Evolutionary conservation across 2,888 invertebrate species (phyloP).

Genomic region (Hipparchia semele): DNA sequence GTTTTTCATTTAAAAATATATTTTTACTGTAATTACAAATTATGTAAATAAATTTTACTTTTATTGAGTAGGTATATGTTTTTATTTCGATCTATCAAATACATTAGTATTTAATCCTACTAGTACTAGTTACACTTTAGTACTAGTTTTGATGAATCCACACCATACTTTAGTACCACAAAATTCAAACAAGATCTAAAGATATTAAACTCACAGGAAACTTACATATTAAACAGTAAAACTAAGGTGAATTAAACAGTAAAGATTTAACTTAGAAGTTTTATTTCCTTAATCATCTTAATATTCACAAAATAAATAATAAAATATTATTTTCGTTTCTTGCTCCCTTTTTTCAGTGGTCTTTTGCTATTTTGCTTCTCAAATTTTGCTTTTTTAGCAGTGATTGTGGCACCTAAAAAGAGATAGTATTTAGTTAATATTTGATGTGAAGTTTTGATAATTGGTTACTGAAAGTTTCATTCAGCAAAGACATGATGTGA

Average conservation of each 20-base stretch:
- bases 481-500: no score
- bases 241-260: background rate
- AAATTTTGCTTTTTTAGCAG: slow-evolving; percentile 66
- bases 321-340: slow-evolving; percentile 59
- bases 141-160: no score
- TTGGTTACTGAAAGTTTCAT: no score
- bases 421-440: slow-evolving; percentile 28
- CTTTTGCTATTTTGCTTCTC: slow-evolving; percentile 63
- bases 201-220: background rate
- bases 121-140: no score
- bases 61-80: no score
- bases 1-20: no score
- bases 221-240: background rate
- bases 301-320: background rate
- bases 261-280: background rate
- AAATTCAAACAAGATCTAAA: no score
- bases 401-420: slow-evolving; percentile 51
- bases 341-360: slow-evolving; percentile 63
- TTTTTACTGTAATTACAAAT: background rate
- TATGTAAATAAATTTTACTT: no score
- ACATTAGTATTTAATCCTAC: no score
- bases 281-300: slow-evolving; percentile 1
- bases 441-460: no score
- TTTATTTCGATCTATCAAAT: no score
- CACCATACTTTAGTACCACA: no score